Conservation (phyloP, 1,140 invertebrate species). For the Ctenoplectra terminalis region DNA sequence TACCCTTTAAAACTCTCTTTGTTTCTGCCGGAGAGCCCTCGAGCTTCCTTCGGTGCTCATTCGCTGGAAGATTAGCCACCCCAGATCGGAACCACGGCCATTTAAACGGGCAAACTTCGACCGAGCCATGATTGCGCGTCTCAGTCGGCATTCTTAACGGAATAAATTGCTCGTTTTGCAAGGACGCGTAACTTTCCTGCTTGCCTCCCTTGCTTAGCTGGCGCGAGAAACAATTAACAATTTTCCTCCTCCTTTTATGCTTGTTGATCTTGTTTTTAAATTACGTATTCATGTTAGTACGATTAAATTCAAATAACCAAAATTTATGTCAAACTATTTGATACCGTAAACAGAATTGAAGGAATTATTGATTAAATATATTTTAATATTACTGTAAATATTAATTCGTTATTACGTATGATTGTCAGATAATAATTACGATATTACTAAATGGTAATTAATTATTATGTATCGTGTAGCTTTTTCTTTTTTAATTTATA, state of each 20-base stretch:
- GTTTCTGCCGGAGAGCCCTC: constrained; percentile 79
- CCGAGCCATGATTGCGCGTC: constrained; percentile 61
- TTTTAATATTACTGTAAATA: too few relatives aligned
- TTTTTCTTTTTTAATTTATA: too few relatives aligned
- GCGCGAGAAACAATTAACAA: neutral
- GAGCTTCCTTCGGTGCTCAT: constrained; percentile 73
- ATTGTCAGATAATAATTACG: neutral
- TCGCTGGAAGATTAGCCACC: constrained; percentile 70
- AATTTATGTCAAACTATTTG: too few relatives aligned
- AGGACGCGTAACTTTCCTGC: constrained; percentile 22
- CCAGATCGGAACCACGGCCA: constrained; percentile 62
- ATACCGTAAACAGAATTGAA: too few relatives aligned
- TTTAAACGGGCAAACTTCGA: constrained; percentile 66
- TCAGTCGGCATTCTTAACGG: constrained; percentile 56
- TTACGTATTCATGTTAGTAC: too few relatives aligned
- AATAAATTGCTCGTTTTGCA: constrained; percentile 67
- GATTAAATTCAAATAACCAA: too few relatives aligned
- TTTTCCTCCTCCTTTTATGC: neutral
- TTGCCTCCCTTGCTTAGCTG: constrained; percentile 32
- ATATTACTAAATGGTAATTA: too few relatives aligned
- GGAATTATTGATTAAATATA: too few relatives aligned
- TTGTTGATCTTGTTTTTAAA: neutral
- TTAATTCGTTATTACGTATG: neutral
- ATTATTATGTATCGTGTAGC: too few relatives aligned
- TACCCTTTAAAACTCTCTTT: neutral